These are phyloP conservation scores for Oriolus oriolus DNA, from an alignment of 2,113 vertebrate genomes.

Conservation along the genomic window DNA sequence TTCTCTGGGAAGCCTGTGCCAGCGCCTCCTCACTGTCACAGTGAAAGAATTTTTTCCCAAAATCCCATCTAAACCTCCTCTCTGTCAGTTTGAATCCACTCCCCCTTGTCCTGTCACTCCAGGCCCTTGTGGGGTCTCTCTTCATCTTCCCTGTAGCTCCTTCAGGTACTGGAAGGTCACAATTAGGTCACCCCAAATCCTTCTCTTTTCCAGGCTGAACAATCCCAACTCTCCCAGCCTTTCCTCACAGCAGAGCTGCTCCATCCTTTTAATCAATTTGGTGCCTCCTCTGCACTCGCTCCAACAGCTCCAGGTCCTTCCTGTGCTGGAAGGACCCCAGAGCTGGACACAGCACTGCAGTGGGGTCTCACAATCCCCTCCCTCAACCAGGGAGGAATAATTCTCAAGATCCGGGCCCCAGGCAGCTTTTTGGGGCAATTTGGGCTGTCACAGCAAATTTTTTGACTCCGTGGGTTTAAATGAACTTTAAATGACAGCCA, in stretches of 20 bases:
- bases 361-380: not conserved
- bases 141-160: accelerated
- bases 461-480: not conserved
- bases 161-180: not conserved
- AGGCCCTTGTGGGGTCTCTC: not conserved
- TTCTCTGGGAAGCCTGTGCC: not conserved
- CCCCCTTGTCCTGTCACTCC: not conserved
- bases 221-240: not conserved
- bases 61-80: not conserved
- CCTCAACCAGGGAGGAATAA: not conserved
- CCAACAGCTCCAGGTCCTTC: not conserved
- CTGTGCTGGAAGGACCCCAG: not conserved
- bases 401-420: accelerated
- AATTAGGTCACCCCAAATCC: not conserved
- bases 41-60: accelerated
- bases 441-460: not conserved
- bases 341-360: not conserved
- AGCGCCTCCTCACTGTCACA: not conserved
- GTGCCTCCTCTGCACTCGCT: not conserved
- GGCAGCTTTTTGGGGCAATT: not conserved
- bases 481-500: not conserved
- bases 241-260: not conserved
- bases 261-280: not conserved
- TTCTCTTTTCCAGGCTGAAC: not conserved
- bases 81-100: not conserved